Base-by-base conservation (phyloP, 2,113 vertebrate genomes). In the Cyprinus carpio region DNA sequence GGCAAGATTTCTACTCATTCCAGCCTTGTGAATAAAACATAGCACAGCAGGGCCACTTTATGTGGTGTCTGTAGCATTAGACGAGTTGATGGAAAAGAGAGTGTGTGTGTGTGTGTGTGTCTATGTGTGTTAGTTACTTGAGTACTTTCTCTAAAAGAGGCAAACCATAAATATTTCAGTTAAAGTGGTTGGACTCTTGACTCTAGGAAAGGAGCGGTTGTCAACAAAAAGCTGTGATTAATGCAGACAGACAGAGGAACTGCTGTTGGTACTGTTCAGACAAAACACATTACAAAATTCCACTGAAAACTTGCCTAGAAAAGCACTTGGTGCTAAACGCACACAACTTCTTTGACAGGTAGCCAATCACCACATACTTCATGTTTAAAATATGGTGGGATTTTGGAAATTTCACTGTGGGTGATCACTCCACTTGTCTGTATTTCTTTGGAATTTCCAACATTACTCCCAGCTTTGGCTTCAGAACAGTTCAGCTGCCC, bases 1-100 rank as follows among this genome's bases (percentile, higher is more conserved):
- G 90, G 75, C 81, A 86, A 90, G 87, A 71, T 83, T 89, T 90
- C 88, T 87, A 27, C 43, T 43, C 40, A 43, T 43, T 43, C 40
- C 10, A 3, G 11, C 43, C 78, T 75, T 13, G 67, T 91, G 91
- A 90, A 90, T 92, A 90, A 89, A 91, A 90, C 87, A 90, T 91
- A 76, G 83, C 8, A 67, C 80, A 89, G 40, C 13, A 75, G 81
- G 81, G 85, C 43, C 79, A 64, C 86, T 90, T 91, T 86, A 87
- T 90, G 88, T 90, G 77, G 81, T 71, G 87, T 83, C 88, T 88
- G 90, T 87, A 85, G 87, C 85, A 82, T 88, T 82, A 88, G 86
- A 82, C 49, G 12, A 58, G n/a, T 65, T 81, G 31, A 83, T 56
- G 86, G 84, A 89, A 84, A 43, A 85, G 64, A 25, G 6, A 31